Conservation (phyloP, 2,797 vertebrate species). For the Tympanoctomys barrerae region DNA sequence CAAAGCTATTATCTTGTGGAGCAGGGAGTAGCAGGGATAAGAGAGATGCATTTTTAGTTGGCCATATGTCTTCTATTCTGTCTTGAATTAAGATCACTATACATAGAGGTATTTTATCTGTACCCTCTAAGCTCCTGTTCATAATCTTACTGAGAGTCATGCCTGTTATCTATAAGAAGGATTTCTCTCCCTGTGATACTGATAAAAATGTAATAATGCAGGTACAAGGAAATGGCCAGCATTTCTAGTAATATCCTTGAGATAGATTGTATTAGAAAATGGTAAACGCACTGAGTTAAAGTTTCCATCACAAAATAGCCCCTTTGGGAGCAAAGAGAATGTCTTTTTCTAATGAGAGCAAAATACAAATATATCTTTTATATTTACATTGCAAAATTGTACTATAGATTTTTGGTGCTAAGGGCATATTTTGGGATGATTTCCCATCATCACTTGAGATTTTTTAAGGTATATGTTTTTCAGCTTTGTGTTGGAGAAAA, state of each 20-base stretch:
- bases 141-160: conserved; percentile 33
- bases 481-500: conserved; percentile 39
- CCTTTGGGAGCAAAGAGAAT: not conserved
- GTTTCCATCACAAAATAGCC: not conserved
- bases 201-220: conserved; percentile 39
- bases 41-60: conserved; percentile 21
- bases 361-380: conserved; percentile 18
- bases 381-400: conserved; percentile 43
- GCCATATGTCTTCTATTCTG: conserved; percentile 41
- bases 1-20: conserved; percentile 30
- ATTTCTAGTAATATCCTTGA: not conserved
- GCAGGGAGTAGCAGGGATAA: not conserved
- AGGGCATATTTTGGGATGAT: not conserved
- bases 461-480: conserved; percentile 41
- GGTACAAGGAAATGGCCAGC: not conserved
- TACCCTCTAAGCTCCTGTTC: conserved; percentile 33
- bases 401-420: conserved; percentile 6
- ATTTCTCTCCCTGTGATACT: conserved; percentile 27
- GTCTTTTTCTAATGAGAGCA: conserved; percentile 23
- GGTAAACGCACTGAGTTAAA: not conserved
- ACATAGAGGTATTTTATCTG: conserved; percentile 48
- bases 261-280: not conserved
- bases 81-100: conserved; percentile 48
- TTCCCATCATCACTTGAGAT: not conserved
- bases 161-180: not conserved